These are phyloP conservation scores for Pagetopsis macropterus DNA, from an alignment of 2,797 vertebrate genomes.

Conservation along the genomic window DNA sequence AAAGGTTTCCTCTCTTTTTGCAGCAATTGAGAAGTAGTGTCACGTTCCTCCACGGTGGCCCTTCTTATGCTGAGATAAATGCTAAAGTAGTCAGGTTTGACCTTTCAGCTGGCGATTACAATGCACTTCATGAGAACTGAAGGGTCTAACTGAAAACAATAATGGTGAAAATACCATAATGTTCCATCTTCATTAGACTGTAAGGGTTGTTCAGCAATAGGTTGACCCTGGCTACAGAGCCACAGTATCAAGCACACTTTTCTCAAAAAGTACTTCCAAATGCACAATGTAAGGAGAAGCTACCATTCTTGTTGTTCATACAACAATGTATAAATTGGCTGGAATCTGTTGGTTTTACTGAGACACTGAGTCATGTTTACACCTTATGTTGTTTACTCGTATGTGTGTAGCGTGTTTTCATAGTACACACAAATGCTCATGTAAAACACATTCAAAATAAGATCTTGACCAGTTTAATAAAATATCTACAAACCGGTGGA, in stretches of 20 bases:
- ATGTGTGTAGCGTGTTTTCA: constrained; percentile 38
- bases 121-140: neutral
- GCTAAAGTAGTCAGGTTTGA: neutral
- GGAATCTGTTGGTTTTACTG: constrained; percentile 16
- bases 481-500: constrained; percentile 27
- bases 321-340: constrained; percentile 3
- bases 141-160: neutral
- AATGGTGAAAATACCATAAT: neutral
- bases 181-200: neutral
- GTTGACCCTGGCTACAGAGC: neutral
- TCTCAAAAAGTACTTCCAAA: neutral
- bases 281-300: too few species aligned
- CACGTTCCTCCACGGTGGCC: neutral
- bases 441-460: constrained; percentile 37
- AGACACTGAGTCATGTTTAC: constrained; percentile 25
- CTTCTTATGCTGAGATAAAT: neutral
- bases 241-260: neutral
- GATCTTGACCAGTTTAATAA: constrained; percentile 26
- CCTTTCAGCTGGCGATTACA: neutral
- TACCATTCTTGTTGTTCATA: neutral
- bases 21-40: neutral
- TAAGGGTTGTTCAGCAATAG: neutral
- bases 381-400: constrained; percentile 31
- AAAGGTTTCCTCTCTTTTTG: constrained; percentile 7
- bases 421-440: constrained; percentile 40